These are phyloP conservation scores for Phenganax subtilis DNA, from an alignment of 92 coral and sea anemone species.

Conservation along the genomic window DNA sequence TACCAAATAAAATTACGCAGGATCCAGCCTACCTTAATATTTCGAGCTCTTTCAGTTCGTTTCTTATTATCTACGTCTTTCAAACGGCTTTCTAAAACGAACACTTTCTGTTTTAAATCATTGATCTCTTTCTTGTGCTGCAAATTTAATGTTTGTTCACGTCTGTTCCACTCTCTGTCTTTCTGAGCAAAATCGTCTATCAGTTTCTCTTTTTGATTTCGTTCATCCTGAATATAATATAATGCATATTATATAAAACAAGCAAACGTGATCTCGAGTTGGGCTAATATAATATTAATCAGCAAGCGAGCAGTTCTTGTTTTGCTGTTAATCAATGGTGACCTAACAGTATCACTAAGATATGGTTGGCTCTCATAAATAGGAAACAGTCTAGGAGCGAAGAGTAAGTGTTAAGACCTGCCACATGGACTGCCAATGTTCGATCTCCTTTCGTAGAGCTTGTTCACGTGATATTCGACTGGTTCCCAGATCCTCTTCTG, in stretches of 20 bases:
- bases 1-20: not conserved
- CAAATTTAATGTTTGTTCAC: conserved; percentile 65
- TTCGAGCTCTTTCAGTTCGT: conserved; percentile 68
- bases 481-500: conserved; percentile 50
- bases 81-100: conserved; percentile 68
- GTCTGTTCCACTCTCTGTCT: conserved; percentile 76
- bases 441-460: conserved; percentile 72
- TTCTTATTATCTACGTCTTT: conserved; percentile 69
- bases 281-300: too few relatives aligned
- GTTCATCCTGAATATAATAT: conserved; percentile 53
- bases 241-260: not conserved
- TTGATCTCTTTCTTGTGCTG: conserved; percentile 77
- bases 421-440: conserved; percentile 90
- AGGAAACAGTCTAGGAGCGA: not conserved
- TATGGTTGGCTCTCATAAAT: not conserved
- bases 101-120: conserved; percentile 87
- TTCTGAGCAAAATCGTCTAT: conserved; percentile 73
- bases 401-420: conserved; percentile 26
- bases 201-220: conserved; percentile 74
- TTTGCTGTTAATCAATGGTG: not conserved
- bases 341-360: not conserved
- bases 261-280: too few relatives aligned
- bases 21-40: conserved; percentile 57
- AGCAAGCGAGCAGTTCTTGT: too few relatives aligned
- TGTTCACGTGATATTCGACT: conserved; percentile 62